phyloP scores from a whole-genome alignment of 2,113 vertebrate genomes.

The Rostratula benghalensis region DNA sequence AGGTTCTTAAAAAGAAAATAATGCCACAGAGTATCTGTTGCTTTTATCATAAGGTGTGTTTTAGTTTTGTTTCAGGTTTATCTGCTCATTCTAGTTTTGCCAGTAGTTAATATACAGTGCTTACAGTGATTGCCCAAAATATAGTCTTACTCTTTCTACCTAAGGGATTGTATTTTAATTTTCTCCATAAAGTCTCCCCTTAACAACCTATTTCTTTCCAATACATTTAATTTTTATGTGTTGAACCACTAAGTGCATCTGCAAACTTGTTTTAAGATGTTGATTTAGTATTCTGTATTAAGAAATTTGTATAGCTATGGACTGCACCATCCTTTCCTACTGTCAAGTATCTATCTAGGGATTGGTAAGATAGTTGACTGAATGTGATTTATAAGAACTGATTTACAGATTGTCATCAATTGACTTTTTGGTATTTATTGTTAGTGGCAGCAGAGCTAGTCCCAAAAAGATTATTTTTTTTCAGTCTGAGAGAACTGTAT shows the following conservation, averaged over 20 bases:
- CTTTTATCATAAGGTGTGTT: not conserved
- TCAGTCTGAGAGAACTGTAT: not conserved
- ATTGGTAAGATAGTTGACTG: not conserved
- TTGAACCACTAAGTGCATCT: not conserved
- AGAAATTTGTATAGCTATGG: not conserved
- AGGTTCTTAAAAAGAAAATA: not conserved
- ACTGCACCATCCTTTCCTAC: not conserved
- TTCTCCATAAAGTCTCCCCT: not conserved
- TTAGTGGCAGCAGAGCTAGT: not conserved
- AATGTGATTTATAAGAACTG: not conserved
- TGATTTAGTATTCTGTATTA: not conserved
- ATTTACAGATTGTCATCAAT: not conserved
- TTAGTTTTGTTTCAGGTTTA: not conserved
- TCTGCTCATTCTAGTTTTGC: not conserved
- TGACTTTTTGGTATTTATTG: not conserved
- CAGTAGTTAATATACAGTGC: not conserved
- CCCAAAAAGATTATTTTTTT: not conserved
- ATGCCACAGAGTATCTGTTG: not conserved
- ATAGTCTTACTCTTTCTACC: not conserved
- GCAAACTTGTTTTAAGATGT: not conserved
- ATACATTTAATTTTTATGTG: not conserved
- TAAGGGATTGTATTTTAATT: not conserved
- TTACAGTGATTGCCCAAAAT: not conserved
- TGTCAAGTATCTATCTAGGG: not conserved
- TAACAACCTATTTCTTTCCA: not conserved